Conservation (phyloP, 1,140 invertebrate genomes). For the Cydia strobilella region DNA sequence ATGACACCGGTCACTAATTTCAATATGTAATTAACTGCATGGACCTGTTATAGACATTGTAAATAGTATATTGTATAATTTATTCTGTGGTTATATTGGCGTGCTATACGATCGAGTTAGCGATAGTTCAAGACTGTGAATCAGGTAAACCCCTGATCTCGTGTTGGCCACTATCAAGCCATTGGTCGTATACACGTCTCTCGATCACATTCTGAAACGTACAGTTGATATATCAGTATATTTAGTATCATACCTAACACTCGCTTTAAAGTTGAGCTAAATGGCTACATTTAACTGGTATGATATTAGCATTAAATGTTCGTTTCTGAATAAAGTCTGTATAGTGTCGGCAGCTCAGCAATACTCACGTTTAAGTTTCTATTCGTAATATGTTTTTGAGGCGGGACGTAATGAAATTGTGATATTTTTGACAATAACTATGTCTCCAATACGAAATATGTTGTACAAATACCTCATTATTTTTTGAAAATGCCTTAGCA, state of each 20-base stretch:
- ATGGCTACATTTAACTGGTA: not conserved
- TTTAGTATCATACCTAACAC: not conserved
- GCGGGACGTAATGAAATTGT: slow-evolving; percentile 45
- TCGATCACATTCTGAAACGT: not conserved
- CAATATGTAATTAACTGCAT: not conserved
- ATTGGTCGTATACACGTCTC: not conserved
- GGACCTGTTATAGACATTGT: not conserved
- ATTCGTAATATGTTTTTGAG: slow-evolving; percentile 26
- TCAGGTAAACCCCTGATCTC: not conserved
- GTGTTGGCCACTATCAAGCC: not conserved
- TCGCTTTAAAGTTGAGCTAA: not conserved
- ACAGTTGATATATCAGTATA: not conserved
- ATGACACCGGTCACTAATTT: not conserved
- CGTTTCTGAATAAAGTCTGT: not conserved
- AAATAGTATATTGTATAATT: slow-evolving; percentile 12
- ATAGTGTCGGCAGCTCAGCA: slow-evolving; percentile 6
- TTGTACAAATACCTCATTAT: slow-evolving; percentile 11
- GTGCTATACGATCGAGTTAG: not conserved
- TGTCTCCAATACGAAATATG: slow-evolving; percentile 16
- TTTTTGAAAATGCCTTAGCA: slow-evolving; percentile 15
- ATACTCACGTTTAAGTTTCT: slow-evolving; percentile 32
- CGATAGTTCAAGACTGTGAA: not conserved
- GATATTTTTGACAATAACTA: slow-evolving; percentile 52
- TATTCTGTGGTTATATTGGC: not conserved
- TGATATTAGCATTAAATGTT: not conserved